Percentiles rank a stretch among this genome's conserved stretches.
Evolutionary conservation across 2,888 invertebrate species (phyloP).

Genomic region (Tenthredo amoena): DNA sequence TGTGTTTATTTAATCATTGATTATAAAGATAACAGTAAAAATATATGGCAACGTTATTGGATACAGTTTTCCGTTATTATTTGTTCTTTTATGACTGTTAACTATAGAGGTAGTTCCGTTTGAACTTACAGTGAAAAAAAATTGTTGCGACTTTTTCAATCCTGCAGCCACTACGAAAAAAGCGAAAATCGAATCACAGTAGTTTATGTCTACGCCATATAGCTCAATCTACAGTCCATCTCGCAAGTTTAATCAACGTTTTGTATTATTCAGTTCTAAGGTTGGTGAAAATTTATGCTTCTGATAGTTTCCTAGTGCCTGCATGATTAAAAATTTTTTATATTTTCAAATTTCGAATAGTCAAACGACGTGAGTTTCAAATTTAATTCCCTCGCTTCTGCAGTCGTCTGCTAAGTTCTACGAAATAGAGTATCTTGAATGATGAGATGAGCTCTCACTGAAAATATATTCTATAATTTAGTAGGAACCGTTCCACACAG

Average conservation of each 20-base stretch:
- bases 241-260: neutral
- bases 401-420: neutral
- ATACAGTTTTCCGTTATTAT: neutral
- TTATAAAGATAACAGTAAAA: neutral
- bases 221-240: neutral
- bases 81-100: neutral
- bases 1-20: constrained; percentile 29
- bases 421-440: neutral
- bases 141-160: neutral
- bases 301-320: neutral
- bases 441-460: neutral
- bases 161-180: neutral
- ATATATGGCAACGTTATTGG: neutral
- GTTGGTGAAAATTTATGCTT: neutral
- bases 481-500: neutral
- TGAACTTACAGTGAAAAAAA: neutral
- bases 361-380: neutral
- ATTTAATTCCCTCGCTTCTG: neutral
- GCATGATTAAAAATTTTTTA: neutral
- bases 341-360: neutral
- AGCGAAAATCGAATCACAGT: neutral
- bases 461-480: neutral
- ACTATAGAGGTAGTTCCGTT: neutral
- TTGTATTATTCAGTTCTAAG: neutral
- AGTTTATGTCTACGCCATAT: neutral